Evolutionary conservation across 2,888 invertebrate species (phyloP), one percentile per base, ranked within the genome.

Genomic region (Meiosimyza decipiens): DNA sequence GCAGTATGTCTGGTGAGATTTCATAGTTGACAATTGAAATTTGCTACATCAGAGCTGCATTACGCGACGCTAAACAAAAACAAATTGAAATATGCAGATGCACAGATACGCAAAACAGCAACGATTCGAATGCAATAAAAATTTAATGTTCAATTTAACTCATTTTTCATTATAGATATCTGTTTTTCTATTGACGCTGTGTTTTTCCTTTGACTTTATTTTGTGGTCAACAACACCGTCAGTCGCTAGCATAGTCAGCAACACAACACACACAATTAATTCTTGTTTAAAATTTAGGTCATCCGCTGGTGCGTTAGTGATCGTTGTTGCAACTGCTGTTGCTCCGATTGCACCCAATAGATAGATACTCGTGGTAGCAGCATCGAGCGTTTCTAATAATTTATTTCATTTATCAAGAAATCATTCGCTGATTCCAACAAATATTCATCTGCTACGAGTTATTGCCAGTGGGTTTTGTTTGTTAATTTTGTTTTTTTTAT

Each of bases 251-350:
- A 57, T 13, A 13, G 22, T 2, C 18, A 28, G 18, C 18, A 55
- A 15, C 28, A 50, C 22, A 64, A 22, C 47, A 9, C 47, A 51
- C 28, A 50, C 51, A 64, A 50, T 64, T 64, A 64, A 64, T 64
- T 64, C 51, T 64, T 64, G 64, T 51, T 64, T 50, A 16, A 28
- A 64, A 64, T 64, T 64, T 64, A 40, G 64, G 64, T 64, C 64
- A 64, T 22, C 18, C 64, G 22, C 50, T 63, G 49, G 49, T 22
- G 9, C 49, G 33, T 40, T 40, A 40, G 40, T 40, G 40, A 40
- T 7, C 22, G 63, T 11, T 22, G 40, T 50, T 50, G 63, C 51
- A 9, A 22, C 12, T 40, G 51, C 15, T 33, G 15, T 28, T 40
- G 40, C 59, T 50, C 51, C 13, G 64, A 18, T 22, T 22, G 51